Evolutionary conservation across 37 sponge, comb jelly and placozoan species (phyloP).

Genomic region (Petrosia ficiformis): DNA sequence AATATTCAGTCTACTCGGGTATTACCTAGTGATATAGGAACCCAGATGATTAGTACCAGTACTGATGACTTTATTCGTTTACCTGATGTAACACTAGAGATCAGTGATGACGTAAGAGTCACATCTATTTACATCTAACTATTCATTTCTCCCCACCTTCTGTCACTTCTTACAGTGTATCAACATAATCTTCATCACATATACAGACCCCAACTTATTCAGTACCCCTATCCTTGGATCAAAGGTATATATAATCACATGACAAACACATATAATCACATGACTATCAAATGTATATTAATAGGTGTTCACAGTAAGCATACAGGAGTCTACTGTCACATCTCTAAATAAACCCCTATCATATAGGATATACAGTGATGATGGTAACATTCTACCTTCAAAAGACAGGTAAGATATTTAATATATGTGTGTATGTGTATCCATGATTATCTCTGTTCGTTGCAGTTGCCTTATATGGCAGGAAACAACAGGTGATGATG

Average conservation of each 20-base stretch:
- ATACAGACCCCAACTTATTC: conserved; percentile 26
- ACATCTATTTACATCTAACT: too few relatives aligned
- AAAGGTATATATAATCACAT: conserved; percentile 24
- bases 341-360: conserved; percentile 13
- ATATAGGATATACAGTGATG: conserved; percentile 25
- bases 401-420: conserved; percentile 21
- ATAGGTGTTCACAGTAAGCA: neutral
- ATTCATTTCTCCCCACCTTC: too few relatives aligned
- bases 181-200: conserved; percentile 58
- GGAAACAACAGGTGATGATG: neutral
- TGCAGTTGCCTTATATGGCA: conserved; percentile 47
- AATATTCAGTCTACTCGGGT: too few relatives aligned
- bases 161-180: conserved; percentile 49
- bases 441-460: neutral
- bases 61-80: too few relatives aligned
- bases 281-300: neutral
- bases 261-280: too few relatives aligned
- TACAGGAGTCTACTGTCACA: neutral
- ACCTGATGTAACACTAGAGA: too few relatives aligned
- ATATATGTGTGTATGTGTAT: neutral
- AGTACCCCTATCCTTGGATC: conserved; percentile 16
- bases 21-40: too few relatives aligned
- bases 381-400: conserved; percentile 15
- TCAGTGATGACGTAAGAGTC: too few relatives aligned
- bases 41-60: too few relatives aligned